A percentile compares a stretch with the other conserved stretches of the same genome.
phyloP scores from a whole-genome alignment of 2,113 vertebrate genomes.

The Numenius arquata region DNA sequence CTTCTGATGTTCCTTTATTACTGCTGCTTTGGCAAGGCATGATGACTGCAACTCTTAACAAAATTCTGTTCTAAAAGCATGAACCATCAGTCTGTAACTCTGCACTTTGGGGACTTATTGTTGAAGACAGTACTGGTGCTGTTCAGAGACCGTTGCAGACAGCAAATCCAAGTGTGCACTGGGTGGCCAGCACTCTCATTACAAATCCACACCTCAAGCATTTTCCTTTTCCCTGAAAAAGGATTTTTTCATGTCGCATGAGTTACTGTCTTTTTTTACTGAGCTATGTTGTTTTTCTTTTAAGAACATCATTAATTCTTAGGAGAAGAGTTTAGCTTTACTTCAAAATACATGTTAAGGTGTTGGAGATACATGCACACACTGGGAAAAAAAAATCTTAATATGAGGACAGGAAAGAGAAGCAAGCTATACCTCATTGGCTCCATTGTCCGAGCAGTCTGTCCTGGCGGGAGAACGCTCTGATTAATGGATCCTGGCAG shows the following conservation, averaged over 20 bases:
- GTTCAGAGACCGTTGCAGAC: neutral
- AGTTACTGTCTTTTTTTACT: neutral
- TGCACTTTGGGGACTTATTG: neutral
- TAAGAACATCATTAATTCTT: neutral
- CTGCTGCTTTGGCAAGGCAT: neutral
- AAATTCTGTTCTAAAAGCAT: neutral
- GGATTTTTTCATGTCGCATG: neutral
- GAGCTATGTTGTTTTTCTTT: neutral
- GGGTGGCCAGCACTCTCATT: neutral
- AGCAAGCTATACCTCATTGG: neutral
- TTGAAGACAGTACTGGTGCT: neutral
- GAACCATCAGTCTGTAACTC: neutral
- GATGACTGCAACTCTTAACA: neutral
- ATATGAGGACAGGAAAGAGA: neutral
- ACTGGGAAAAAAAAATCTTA: neutral
- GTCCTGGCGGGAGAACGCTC: neutral
- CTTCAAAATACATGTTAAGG: neutral
- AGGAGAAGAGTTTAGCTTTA: neutral
- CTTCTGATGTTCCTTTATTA: neutral
- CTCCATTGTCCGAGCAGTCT: neutral
- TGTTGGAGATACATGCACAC: neutral
- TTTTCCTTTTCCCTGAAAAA: neutral
- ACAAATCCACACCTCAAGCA: neutral
- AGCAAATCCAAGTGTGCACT: neutral
- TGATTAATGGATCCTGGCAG: neutral